Evolutionary conservation across 2,797 vertebrate species (phyloP).

Genomic region (Pagetopsis macropterus): DNA sequence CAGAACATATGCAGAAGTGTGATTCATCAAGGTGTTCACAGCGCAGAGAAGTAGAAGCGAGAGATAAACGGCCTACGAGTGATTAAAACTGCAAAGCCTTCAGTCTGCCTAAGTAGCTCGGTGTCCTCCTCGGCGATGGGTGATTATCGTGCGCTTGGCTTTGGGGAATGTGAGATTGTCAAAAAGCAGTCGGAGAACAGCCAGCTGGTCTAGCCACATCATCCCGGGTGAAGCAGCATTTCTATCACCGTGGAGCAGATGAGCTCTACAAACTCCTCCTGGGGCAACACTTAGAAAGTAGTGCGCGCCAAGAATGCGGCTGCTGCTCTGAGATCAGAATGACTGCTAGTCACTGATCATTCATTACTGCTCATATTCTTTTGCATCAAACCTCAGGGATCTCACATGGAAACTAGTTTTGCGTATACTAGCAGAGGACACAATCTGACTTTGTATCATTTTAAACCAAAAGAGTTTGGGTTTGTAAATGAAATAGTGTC

Average conservation of each 20-base stretch:
- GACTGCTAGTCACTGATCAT: neutral
- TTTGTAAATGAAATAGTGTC: slow-evolving; percentile 3
- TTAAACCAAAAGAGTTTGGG: neutral
- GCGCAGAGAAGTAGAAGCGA: slow-evolving; percentile 22
- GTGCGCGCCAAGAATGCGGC: slow-evolving; percentile 6
- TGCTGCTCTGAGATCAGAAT: slow-evolving; percentile 7
- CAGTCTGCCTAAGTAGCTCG: slow-evolving; percentile 72
- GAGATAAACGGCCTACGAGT: slow-evolving; percentile 64
- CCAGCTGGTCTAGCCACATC: slow-evolving; percentile 70
- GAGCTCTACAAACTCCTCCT: slow-evolving; percentile 45
- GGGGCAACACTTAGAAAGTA: slow-evolving; percentile 18
- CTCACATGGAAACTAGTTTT: neutral
- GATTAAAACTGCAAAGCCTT: slow-evolving; percentile 73
- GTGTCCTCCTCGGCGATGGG: slow-evolving; percentile 60
- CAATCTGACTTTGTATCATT: neutral
- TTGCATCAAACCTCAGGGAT: neutral
- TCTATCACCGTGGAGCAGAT: slow-evolving; percentile 53
- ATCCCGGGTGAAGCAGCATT: slow-evolving; percentile 53
- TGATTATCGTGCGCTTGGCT: slow-evolving; percentile 66
- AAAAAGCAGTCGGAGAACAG: slow-evolving; percentile 57
- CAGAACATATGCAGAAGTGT: slow-evolving; percentile 40
- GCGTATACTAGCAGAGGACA: neutral
- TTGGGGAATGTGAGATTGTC: slow-evolving; percentile 58
- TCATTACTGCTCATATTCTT: neutral
- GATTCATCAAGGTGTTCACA: slow-evolving; percentile 53